phyloP scores from a whole-genome alignment of 2,888 invertebrate genomes.

The Gibbula magus region DNA sequence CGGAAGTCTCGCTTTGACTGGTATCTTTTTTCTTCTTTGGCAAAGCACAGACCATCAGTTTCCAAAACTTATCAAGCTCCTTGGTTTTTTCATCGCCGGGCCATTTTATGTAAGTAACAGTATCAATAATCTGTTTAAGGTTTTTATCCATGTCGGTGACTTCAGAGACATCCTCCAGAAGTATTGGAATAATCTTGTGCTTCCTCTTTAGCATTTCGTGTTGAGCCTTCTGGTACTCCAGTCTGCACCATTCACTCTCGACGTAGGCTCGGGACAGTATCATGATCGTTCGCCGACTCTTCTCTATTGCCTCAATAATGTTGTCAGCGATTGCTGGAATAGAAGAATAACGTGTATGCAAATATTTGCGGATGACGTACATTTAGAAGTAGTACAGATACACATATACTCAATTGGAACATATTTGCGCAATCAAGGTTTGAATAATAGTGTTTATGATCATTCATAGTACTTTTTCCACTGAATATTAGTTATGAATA shows the following conservation, averaged over 20 bases:
- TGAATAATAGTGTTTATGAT: too few relatives aligned
- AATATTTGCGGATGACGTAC: neutral
- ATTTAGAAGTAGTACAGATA: too few relatives aligned
- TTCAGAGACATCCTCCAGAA: constrained; percentile 52
- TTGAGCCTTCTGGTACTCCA: constrained; percentile 66
- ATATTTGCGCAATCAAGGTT: too few relatives aligned
- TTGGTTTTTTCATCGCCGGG: constrained; percentile 46
- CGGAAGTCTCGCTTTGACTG: neutral
- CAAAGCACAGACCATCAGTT: constrained; percentile 51
- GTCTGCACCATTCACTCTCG: constrained; percentile 61
- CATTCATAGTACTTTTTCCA: too few relatives aligned
- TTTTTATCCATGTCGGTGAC: constrained; percentile 50
- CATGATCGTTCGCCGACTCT: constrained; percentile 60
- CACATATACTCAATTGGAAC: too few relatives aligned
- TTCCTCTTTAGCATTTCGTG: constrained; percentile 66
- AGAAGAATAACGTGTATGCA: constrained; percentile 18
- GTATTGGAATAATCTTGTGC: constrained; percentile 62
- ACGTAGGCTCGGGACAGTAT: constrained; percentile 57
- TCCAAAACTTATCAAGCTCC: constrained; percentile 53
- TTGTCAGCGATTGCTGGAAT: constrained; percentile 65
- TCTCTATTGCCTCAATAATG: constrained; percentile 60
- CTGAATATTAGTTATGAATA: too few relatives aligned
- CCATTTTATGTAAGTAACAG: constrained; percentile 61
- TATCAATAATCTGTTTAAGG: constrained; percentile 52
- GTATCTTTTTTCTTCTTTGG: constrained; percentile 49